phyloP scores from a whole-genome alignment of 2,888 invertebrate genomes.

The Operophtera brumata region DNA sequence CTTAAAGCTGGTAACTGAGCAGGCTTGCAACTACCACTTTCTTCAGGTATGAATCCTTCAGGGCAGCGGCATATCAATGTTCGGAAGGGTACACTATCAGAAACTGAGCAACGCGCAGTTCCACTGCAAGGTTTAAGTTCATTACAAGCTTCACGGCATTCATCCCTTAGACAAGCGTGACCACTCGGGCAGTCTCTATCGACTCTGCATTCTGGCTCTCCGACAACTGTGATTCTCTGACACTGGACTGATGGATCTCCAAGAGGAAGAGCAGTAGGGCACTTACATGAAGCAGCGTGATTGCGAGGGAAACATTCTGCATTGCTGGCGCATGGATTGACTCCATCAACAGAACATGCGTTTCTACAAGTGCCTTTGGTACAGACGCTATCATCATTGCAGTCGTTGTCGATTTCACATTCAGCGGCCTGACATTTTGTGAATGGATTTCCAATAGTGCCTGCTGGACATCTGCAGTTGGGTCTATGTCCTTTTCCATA shows the following conservation, averaged over 20 bases:
- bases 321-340: slow-evolving; percentile 90
- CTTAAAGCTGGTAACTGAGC: slow-evolving; percentile 86
- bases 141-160: slow-evolving; percentile 89
- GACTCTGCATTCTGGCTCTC: slow-evolving; percentile 85
- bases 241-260: slow-evolving; percentile 92
- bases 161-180: slow-evolving; percentile 88
- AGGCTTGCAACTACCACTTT: slow-evolving; percentile 88
- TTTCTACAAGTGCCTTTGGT: slow-evolving; percentile 86
- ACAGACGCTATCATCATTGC: slow-evolving; percentile 88
- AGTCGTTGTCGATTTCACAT: slow-evolving; percentile 89
- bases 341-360: slow-evolving; percentile 85
- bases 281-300: slow-evolving; percentile 90
- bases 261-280: slow-evolving; percentile 88
- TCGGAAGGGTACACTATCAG: slow-evolving; percentile 91
- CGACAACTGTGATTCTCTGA: slow-evolving; percentile 72
- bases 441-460: slow-evolving; percentile 90
- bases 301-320: slow-evolving; percentile 90
- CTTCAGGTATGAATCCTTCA: slow-evolving; percentile 90
- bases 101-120: slow-evolving; percentile 88
- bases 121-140: slow-evolving; percentile 88
- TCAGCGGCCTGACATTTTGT: slow-evolving; percentile 88
- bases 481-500: slow-evolving; percentile 89
- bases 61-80: slow-evolving; percentile 95
- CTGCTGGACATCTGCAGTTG: slow-evolving; percentile 88
- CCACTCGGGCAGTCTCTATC: slow-evolving; percentile 91